Base-by-base conservation (phyloP, 1,140 invertebrate genomes). In the Trachymyrmex cornetzi region DNA sequence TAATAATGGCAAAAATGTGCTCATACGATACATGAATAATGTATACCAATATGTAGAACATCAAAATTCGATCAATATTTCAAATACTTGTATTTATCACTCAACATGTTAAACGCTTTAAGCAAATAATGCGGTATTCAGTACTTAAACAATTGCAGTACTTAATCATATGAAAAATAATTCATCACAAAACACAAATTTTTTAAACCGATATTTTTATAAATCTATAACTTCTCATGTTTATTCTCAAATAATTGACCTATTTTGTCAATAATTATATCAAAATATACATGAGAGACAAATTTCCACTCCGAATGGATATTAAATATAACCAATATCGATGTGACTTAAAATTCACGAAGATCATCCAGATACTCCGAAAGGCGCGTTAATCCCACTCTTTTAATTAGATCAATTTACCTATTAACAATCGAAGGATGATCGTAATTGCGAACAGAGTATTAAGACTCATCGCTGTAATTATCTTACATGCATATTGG, bases 401-500 rank as follows among this genome's bases (percentile, higher is more conserved):
- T 74, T 84, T 34, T 74, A 22, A 84, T 50, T 44, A 61, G 12
- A 84, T 34, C 27, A 14, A 61, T 61, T 82, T 72, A 53, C 59
- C 12, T 5, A 19, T 64, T 16, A 48, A 30, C 30, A 16, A 85
- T 85, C 44, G 44, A 34, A 77, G 19, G 50, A 77, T 5, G 30
- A 48, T 77, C 74, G 24, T 61, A 30, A 71, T 59, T 67, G 53
- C 48, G 61, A 79, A 48, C 24, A 79, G 48, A 77, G 3, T 77
- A 77, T 61, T 22, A 72, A 55, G 9, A 67, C 16, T 85, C 67
- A 79, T 57, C 12, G 6, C 14, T 85, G 30, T 66, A 48, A 50
- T 85, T 84, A 79, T 0, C 48, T 53, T 53, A 50, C 57, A 16
- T 80, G 80, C 80, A 67, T 69, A 85, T 80, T 87, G 55, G 61